These are phyloP conservation scores for Neodontobutis hainanensis DNA, from an alignment of 2,113 vertebrate genomes.

Conservation along the genomic window DNA sequence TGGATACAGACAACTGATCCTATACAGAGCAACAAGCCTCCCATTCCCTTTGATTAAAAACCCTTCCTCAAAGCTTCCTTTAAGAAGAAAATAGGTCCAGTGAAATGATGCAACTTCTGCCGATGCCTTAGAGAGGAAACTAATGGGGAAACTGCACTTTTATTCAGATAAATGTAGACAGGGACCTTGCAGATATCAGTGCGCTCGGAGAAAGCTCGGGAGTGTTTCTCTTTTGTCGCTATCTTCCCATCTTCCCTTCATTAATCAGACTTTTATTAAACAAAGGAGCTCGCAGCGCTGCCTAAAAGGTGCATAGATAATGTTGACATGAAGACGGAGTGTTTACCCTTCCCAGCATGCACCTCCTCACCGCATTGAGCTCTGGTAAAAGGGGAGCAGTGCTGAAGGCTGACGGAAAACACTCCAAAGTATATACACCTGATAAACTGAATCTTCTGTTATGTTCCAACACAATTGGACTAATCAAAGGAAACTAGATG, in stretches of 20 bases:
- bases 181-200: conserved; percentile 29
- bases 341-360: conserved; percentile 62
- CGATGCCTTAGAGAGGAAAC: conserved; percentile 35
- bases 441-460: no score
- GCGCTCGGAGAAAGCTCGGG: conserved; percentile 16
- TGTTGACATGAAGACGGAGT: conserved; percentile 69
- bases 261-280: conserved; percentile 76
- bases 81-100: conserved; percentile 28
- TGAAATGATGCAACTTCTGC: conserved; percentile 52
- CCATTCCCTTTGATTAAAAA: conserved; percentile 57
- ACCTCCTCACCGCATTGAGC: conserved; percentile 34
- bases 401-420: conserved; percentile 51
- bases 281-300: conserved; percentile 61
- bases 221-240: conserved; percentile 33
- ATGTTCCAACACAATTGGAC: no score
- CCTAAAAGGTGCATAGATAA: conserved; percentile 70
- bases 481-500: no score
- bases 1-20: conserved; percentile 42
- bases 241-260: conserved; percentile 55
- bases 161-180: conserved; percentile 41
- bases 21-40: conserved; percentile 28
- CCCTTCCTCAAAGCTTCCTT: conserved; percentile 40
- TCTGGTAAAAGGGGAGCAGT: conserved; percentile 46
- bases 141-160: conserved; percentile 30
- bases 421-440: conserved; percentile 32